Conservation (phyloP, 2,113 vertebrate genomes). For the Hippocampus zosterae region DNA sequence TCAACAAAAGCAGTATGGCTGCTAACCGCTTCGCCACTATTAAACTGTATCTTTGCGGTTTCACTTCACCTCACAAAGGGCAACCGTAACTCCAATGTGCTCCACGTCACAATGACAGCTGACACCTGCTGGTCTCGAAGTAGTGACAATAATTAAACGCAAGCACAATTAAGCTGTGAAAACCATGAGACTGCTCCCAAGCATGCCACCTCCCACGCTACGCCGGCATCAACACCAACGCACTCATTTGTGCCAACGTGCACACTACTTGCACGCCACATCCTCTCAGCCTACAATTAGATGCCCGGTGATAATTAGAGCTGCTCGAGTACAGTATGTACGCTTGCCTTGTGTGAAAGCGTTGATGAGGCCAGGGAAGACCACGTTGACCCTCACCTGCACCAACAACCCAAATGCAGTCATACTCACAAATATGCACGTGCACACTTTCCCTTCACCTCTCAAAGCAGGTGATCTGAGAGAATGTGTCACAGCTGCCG, state of each 20-base stretch:
- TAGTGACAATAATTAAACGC: slow-evolving; percentile 6
- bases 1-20: too few relatives aligned
- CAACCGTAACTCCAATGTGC: neutral
- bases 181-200: slow-evolving; percentile 22
- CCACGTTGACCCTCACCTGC: slow-evolving; percentile 26
- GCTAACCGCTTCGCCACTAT: neutral
- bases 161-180: slow-evolving; percentile 20
- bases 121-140: neutral
- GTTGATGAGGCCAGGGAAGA: slow-evolving; percentile 46
- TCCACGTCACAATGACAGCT: too few relatives aligned
- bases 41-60: neutral
- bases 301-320: slow-evolving; percentile 34
- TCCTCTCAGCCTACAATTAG: slow-evolving; percentile 46
- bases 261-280: slow-evolving; percentile 7
- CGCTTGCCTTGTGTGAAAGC: slow-evolving; percentile 13
- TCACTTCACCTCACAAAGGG: neutral
- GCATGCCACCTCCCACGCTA: slow-evolving; percentile 4
- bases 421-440: neutral
- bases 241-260: slow-evolving; percentile 27
- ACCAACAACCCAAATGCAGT: neutral
- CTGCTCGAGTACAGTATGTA: slow-evolving; percentile 15
- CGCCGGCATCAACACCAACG: neutral
- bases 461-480: slow-evolving; percentile 54
- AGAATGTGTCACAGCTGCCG: slow-evolving; percentile 55
- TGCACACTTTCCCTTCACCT: neutral